Conservation (phyloP, 2,888 invertebrate species). For the Pollenia griseotomentosa region DNA sequence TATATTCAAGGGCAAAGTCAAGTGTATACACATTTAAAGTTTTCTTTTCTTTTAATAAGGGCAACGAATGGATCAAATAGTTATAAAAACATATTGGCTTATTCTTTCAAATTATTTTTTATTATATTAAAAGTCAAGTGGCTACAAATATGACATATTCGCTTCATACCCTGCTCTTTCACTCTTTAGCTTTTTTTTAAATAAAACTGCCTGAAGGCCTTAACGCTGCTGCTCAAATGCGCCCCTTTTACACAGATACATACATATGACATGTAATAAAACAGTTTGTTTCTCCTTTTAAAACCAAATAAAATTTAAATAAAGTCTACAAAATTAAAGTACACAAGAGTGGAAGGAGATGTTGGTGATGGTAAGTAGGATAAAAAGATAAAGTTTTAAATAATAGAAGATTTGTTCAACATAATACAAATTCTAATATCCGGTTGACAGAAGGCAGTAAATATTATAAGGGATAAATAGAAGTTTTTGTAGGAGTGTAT, state of each 20-base stretch:
- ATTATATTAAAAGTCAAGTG: constrained; percentile 50
- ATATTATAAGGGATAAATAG: constrained; percentile 35
- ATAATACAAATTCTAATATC: constrained; percentile 60
- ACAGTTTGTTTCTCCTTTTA: constrained; percentile 25
- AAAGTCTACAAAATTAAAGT: not conserved
- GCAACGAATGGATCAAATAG: not conserved
- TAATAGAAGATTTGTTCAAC: constrained; percentile 56
- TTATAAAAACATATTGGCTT: not conserved
- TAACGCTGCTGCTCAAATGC: not conserved
- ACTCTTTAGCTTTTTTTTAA: not conserved
- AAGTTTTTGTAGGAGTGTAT: not conserved
- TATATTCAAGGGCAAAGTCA: too few relatives aligned
- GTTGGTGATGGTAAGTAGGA: not conserved
- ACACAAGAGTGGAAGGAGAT: not conserved
- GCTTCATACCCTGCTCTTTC: not conserved
- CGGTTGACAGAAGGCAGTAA: constrained; percentile 48
- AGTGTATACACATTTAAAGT: too few relatives aligned
- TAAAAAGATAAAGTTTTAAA: constrained; percentile 51
- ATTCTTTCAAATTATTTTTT: constrained; percentile 8
- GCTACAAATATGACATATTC: constrained; percentile 21
- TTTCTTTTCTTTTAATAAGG: too few relatives aligned
- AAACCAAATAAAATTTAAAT: constrained; percentile 60
- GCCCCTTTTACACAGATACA: not conserved
- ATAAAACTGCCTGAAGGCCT: constrained; percentile 9
- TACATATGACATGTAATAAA: constrained; percentile 36